phyloP scores from a whole-genome alignment of 1,140 invertebrate genomes.

The Sinonovacula constricta region DNA sequence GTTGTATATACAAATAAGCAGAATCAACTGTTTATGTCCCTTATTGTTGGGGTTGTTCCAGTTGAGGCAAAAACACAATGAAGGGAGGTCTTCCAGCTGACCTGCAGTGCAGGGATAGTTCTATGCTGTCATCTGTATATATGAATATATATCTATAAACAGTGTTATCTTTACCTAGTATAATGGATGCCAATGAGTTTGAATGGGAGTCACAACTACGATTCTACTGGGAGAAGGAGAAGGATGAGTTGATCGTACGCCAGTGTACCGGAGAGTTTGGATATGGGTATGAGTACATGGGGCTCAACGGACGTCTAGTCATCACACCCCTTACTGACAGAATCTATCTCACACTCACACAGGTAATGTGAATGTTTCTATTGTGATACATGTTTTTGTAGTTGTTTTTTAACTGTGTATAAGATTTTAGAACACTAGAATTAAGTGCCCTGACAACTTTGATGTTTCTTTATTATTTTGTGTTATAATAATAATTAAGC shows the following conservation, averaged over 20 bases:
- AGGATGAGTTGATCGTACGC: slow-evolving; percentile 88
- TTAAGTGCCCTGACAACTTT: not conserved
- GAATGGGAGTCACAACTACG: slow-evolving; percentile 95
- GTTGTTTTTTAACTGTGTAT: not conserved
- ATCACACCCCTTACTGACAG: slow-evolving; percentile 94
- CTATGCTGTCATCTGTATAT: too few relatives aligned
- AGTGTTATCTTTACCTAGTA: slow-evolving; percentile 81
- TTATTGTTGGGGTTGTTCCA: too few relatives aligned
- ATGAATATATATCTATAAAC: too few relatives aligned
- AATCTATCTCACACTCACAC: slow-evolving; percentile 94
- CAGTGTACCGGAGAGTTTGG: slow-evolving; percentile 93
- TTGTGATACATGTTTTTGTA: not conserved
- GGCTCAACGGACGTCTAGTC: slow-evolving; percentile 91
- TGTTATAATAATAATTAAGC: not conserved
- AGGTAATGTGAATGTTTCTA: slow-evolving; percentile 58
- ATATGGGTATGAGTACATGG: slow-evolving; percentile 97
- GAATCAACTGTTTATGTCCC: too few relatives aligned
- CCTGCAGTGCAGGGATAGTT: too few relatives aligned
- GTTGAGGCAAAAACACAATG: too few relatives aligned
- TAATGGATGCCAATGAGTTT: slow-evolving; percentile 90
- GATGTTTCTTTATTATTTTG: not conserved
- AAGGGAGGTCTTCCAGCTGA: too few relatives aligned
- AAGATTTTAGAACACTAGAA: slow-evolving; percentile 1
- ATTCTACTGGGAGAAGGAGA: slow-evolving; percentile 92
- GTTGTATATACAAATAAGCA: too few relatives aligned